Base-by-base conservation (phyloP, 2,797 vertebrate genomes). In the Champsocephalus gunnari region DNA sequence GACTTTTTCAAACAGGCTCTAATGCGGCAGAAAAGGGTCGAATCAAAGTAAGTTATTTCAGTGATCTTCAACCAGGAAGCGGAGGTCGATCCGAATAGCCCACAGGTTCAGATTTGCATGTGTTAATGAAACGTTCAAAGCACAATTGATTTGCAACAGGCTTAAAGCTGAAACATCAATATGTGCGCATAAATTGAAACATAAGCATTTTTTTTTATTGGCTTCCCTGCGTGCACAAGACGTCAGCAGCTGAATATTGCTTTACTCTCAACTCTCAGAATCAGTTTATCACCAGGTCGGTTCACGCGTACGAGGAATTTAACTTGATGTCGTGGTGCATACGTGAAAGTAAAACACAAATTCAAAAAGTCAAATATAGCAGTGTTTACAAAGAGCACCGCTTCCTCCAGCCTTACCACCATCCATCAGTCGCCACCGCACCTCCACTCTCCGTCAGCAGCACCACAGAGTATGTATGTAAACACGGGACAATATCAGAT, bases 401-500 rank as follows among this genome's bases (percentile, higher is more conserved):
- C 67, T 64, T 50, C 55, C 47, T 72, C 34, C 21, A 38, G 12
- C 75, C 48, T 51, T 60, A 38, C 14, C 66, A 60, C n/a, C 60
- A 55, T 50, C 51, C 76, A 69, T 87, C 75, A 84, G 68, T 83
- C 84, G 82, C 67, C 81, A 60, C 72, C 66, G 55, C 62, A 44
- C 13, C 57, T 66, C 62, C 47, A 75, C 54, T 47, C 82, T 77
- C 86, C 84, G 87, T 86, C 88, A 91, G 87, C 90, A 91, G 91
- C 87, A 88, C 80, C 89, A 79, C 64, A 71, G 83, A 55, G 63
- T 70, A 71, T 79, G 77, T 71, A 77, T 86, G 80, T 90, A 71
- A 88, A 90, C 86, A 89, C 87, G 90, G 87, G 81, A 57, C 82
- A 90, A 83, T 82, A 90, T 91, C 85, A 89, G 82, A 85, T 90